These are phyloP conservation scores for Tenthredo amoena DNA, from an alignment of 2,888 invertebrate species.

Conservation along the genomic window DNA sequence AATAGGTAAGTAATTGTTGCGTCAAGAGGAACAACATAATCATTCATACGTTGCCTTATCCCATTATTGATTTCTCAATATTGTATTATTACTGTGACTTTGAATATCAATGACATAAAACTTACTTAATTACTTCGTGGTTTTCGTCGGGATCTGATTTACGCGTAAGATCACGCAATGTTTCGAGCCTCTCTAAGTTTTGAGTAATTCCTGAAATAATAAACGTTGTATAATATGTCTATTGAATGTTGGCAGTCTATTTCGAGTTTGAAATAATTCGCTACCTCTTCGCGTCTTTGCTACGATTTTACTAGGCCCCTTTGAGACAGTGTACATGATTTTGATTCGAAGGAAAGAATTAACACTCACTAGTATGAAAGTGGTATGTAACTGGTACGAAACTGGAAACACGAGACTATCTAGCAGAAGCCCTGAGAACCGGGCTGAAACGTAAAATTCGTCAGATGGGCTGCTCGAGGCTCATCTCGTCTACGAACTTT, in stretches of 20 bases:
- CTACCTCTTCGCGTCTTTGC: constrained; percentile 91
- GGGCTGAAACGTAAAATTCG: constrained; percentile 22
- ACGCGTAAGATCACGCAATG: constrained; percentile 85
- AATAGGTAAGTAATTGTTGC: constrained; percentile 31
- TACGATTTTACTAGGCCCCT: constrained; percentile 93
- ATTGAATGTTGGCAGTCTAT: constrained; percentile 53
- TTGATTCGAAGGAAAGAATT: constrained; percentile 48
- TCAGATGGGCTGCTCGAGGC: background rate
- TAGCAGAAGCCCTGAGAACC: constrained; percentile 45
- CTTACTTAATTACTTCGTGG: constrained; percentile 85
- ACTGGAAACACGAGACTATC: constrained; percentile 46
- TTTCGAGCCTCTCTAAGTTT: constrained; percentile 89
- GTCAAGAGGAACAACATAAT: constrained; percentile 4
- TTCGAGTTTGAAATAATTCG: constrained; percentile 49
- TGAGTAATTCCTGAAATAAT: constrained; percentile 85
- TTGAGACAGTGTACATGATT: constrained; percentile 92
- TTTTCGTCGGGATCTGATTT: constrained; percentile 85
- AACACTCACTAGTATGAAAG: constrained; percentile 33
- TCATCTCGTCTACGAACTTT: background rate
- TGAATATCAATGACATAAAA: constrained; percentile 54
- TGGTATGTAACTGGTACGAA: constrained; percentile 29
- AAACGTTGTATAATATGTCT: constrained; percentile 27
- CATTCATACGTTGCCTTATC: constrained; percentile 50
- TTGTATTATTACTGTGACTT: constrained; percentile 45
- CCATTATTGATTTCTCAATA: constrained; percentile 33